These are phyloP conservation scores for Passer montanus DNA, from an alignment of 2,113 vertebrate genomes.

Conservation along the genomic window DNA sequence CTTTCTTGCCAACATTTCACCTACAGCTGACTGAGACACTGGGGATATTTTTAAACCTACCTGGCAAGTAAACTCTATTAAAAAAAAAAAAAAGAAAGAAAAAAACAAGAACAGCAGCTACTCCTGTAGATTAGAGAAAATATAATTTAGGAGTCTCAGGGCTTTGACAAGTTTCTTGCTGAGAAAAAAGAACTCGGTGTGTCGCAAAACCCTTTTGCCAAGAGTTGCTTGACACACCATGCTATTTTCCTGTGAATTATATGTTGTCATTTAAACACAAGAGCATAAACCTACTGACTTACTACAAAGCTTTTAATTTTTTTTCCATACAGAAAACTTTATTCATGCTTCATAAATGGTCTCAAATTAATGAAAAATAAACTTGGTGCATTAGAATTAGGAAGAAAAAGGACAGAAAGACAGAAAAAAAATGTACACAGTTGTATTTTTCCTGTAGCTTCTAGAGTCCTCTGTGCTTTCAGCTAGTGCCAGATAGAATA, in stretches of 20 bases:
- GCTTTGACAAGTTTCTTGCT: background rate
- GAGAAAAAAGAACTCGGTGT: background rate
- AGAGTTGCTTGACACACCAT: background rate
- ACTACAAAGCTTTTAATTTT: constrained; percentile 34
- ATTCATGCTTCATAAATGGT: constrained; percentile 58
- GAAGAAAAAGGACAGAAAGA: background rate
- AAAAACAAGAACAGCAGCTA: background rate
- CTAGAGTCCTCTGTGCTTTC: constrained; percentile 36
- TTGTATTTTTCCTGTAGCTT: constrained; percentile 32
- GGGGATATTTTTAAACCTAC: constrained; percentile 1
- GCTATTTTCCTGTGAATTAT: constrained; percentile 39
- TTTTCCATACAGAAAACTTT: constrained; percentile 51
- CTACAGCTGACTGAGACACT: background rate
- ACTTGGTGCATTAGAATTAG: background rate
- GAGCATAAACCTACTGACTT: constrained; percentile 36
- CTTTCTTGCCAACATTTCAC: background rate
- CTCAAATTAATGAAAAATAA: constrained; percentile 70
- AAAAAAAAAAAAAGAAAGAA: background rate
- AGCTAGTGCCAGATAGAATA: constrained; percentile 48
- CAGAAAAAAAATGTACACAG: background rate
- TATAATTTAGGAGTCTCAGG: constrained; percentile 13
- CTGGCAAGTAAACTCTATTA: background rate
- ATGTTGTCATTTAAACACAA: constrained; percentile 40
- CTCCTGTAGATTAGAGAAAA: constrained; percentile 25
- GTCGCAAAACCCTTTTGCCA: background rate